Conservation (phyloP, 2,113 vertebrate genomes). For the Rafetus swinhoei region DNA sequence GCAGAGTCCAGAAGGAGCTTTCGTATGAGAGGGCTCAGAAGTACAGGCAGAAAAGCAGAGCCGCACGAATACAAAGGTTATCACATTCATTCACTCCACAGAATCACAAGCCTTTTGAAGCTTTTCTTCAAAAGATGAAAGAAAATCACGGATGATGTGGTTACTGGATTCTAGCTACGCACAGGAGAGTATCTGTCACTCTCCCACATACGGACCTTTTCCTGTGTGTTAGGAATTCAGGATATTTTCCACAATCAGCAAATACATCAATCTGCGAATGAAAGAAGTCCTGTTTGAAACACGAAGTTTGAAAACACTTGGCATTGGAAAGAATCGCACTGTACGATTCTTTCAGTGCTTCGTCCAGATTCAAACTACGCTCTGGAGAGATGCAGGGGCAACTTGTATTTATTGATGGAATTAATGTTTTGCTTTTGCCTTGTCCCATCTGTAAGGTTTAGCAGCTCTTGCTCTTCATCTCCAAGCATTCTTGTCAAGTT, state of each 20-base stretch:
- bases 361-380: fast-evolving
- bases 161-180: fast-evolving
- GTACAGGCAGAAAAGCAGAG: background rate
- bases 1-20: background rate
- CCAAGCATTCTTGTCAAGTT: background rate
- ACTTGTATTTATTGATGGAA: background rate
- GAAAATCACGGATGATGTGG: background rate
- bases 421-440: background rate
- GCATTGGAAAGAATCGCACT: background rate
- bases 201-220: background rate
- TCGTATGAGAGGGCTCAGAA: background rate
- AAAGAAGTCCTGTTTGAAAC: fast-evolving
- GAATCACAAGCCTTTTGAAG: background rate
- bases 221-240: background rate
- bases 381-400: background rate
- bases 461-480: background rate
- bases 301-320: background rate
- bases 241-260: fast-evolving
- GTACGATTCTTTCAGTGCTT: background rate
- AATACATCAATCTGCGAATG: background rate
- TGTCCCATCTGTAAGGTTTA: background rate
- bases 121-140: background rate
- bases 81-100: background rate
- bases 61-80: background rate
- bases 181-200: background rate